Evolutionary conservation across 2,797 vertebrate genomes (phyloP).

Genomic region (Parotocinclus haroldoi): DNA sequence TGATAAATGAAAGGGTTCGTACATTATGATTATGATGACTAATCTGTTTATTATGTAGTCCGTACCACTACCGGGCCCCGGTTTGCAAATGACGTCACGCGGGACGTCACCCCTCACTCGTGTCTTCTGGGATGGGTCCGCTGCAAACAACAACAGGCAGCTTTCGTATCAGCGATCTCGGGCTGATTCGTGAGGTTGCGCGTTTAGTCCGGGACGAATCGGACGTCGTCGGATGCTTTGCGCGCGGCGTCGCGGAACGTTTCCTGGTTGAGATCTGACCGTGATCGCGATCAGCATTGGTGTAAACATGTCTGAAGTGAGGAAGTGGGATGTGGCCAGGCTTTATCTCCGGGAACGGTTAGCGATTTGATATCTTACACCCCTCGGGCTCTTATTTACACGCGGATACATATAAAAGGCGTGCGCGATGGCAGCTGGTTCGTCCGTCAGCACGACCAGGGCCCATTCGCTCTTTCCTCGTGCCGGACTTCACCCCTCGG

Average conservation of each 20-base stretch:
- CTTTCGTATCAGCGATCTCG: no score
- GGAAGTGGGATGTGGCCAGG: conserved; percentile 76
- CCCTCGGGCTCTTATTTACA: neutral
- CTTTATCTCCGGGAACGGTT: conserved; percentile 54
- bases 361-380: conserved; percentile 1
- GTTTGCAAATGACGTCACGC: neutral
- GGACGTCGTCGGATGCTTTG: neutral
- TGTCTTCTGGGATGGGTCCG: conserved; percentile 4
- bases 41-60: no score
- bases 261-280: neutral
- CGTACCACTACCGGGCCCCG: neutral
- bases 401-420: conserved; percentile 7
- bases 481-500: conserved; percentile 1
- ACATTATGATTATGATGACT: no score
- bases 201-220: neutral
- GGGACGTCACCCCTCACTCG: neutral
- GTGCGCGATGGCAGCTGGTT: conserved; percentile 41
- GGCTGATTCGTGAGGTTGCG: neutral
- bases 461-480: neutral
- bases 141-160: neutral
- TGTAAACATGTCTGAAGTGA: conserved; percentile 43
- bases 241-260: neutral
- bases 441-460: conserved; percentile 44
- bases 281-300: conserved; percentile 22
- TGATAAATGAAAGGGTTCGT: no score